Evolutionary conservation across 2,888 invertebrate genomes (phyloP).

Genomic region (Tenthredo scrophulariae): DNA sequence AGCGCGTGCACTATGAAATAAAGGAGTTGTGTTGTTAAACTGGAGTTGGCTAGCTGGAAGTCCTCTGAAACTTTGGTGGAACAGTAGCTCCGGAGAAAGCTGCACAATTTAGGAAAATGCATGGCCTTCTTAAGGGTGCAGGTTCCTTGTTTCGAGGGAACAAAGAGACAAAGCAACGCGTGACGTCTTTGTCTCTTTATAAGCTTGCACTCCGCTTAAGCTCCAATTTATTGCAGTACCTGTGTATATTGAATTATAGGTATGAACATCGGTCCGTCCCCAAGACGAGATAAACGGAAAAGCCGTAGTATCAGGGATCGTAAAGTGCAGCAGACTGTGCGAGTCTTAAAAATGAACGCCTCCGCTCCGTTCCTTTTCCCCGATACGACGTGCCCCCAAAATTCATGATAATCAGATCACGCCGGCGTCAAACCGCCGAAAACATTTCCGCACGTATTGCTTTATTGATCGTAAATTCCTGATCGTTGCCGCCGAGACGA

Average conservation of each 20-base stretch:
- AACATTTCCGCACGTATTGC: constrained; percentile 47
- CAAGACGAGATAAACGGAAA: background rate
- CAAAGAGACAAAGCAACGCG: constrained; percentile 7
- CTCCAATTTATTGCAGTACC: constrained; percentile 21
- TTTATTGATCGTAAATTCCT: constrained; percentile 55
- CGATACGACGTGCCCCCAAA: constrained; percentile 40
- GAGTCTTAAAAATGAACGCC: constrained; percentile 37
- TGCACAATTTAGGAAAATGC: constrained; percentile 1
- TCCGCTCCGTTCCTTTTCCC: background rate
- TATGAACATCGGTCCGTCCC: background rate
- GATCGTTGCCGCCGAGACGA: constrained; percentile 2
- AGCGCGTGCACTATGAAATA: constrained; percentile 21
- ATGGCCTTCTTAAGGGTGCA: background rate
- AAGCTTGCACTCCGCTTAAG: background rate
- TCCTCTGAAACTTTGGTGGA: background rate
- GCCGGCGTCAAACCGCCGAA: constrained; percentile 55
- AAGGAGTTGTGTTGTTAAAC: constrained; percentile 7
- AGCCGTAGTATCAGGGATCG: constrained; percentile 4
- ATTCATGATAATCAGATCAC: constrained; percentile 62
- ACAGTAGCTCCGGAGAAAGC: constrained; percentile 8
- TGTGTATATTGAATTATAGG: constrained; percentile 32
- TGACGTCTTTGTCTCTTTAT: constrained; percentile 30
- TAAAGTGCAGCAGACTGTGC: constrained; percentile 50
- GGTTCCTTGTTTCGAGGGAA: constrained; percentile 20
- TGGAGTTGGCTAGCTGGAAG: background rate